Percentiles rank a stretch among this genome's conserved stretches.
phyloP scores from a whole-genome alignment of 2,888 invertebrate species.

The Drosophila mimica region DNA sequence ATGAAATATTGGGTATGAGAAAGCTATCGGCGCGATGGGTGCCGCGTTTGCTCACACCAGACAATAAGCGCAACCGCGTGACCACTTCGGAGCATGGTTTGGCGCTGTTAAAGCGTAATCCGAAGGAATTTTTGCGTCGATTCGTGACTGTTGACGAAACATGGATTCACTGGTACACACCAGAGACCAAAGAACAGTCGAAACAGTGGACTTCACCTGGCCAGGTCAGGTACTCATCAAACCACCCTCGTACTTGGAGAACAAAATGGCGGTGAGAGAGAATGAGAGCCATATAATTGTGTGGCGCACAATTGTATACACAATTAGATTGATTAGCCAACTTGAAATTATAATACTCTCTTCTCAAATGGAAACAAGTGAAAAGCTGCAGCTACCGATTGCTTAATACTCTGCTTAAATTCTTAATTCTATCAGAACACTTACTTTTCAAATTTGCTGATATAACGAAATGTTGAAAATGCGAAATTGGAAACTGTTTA shows the following conservation, averaged over 20 bases:
- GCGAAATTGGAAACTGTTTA: not conserved
- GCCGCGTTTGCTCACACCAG: too few relatives aligned
- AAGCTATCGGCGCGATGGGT: too few relatives aligned
- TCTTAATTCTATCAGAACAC: not conserved
- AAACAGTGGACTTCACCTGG: too few relatives aligned
- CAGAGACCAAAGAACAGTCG: too few relatives aligned
- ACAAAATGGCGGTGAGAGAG: not conserved
- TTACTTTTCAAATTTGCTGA: not conserved
- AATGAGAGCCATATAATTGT: not conserved
- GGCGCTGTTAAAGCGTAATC: too few relatives aligned
- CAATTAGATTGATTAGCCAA: constrained; percentile 50
- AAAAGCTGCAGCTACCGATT: not conserved
- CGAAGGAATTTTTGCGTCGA: too few relatives aligned
- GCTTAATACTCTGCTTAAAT: not conserved
- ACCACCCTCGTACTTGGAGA: not conserved
- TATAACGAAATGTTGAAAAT: not conserved
- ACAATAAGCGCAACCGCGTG: too few relatives aligned
- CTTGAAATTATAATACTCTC: constrained; percentile 45
- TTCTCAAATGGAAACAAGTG: not conserved
- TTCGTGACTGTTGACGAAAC: too few relatives aligned
- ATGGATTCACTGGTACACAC: too few relatives aligned
- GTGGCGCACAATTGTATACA: not conserved
- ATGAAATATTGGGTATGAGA: too few relatives aligned
- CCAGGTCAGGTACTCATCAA: too few relatives aligned
- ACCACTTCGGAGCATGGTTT: too few relatives aligned